Percentiles rank a stretch among this genome's conserved stretches.
These are phyloP conservation scores for Hydrozoanthus tunicans DNA, from an alignment of 64 coral and sea anemone genomes.

Conservation along the genomic window DNA sequence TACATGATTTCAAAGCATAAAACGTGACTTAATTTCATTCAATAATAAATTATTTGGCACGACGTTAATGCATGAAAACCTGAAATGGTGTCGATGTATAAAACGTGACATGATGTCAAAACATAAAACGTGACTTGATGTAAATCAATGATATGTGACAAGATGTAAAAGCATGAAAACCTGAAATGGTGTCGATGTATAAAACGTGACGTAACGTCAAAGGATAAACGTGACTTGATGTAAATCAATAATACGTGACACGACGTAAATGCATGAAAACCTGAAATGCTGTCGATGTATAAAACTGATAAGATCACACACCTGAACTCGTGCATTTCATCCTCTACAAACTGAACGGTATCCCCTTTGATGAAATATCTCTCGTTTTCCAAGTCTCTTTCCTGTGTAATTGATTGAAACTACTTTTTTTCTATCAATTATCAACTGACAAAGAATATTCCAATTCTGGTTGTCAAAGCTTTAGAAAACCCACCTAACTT, in stretches of 20 bases:
- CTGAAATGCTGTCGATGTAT: neutral
- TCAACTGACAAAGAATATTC: no score
- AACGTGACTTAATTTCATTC: no score
- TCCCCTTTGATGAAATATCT: slow-evolving; percentile 17
- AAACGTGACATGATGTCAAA: no score
- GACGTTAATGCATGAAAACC: no score
- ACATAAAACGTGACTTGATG: no score
- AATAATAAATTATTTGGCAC: neutral
- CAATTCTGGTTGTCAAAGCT: no score
- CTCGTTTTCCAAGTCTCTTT: slow-evolving; percentile 24
- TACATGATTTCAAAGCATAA: no score
- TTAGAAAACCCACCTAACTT: no score
- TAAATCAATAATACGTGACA: neutral
- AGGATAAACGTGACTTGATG: neutral
- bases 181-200: neutral
- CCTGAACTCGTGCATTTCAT: slow-evolving; percentile 35
- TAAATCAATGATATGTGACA: neutral
- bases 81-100: no score
- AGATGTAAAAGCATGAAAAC: no score
- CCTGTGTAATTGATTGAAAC: neutral
- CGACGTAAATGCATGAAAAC: neutral
- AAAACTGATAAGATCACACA: neutral
- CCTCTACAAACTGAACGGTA: neutral
- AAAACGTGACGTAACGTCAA: neutral
- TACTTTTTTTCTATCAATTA: neutral